Base-by-base conservation (phyloP, 2,113 vertebrate genomes). In the Sorex araneus region DNA sequence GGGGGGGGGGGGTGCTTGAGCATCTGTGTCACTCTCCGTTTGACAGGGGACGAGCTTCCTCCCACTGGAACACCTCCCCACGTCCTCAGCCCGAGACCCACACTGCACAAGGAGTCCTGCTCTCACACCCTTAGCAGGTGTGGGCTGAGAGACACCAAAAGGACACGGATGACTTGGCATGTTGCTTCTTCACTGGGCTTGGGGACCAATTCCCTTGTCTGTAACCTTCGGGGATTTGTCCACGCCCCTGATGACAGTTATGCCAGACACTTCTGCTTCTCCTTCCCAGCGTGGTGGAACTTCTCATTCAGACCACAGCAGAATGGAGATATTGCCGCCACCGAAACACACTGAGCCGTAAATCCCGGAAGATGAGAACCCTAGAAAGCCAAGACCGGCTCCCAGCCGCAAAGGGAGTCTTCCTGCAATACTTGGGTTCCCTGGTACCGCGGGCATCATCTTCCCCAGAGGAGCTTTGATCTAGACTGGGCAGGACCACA, bases 331-430 rank as follows among this genome's bases (percentile, higher is more conserved):
- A 70, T 36, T 7, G 30, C 77, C 67, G 0, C 45, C 45, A 47
- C 45, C 45, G 45, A 74, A 75, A 75, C 18, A 3, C 2, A 36
- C 0, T 25, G 40, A 69, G 63, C 50, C 34, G 36, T 32, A 30
- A 45, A 74, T 70, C 85, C 32, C 28, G 23, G 93, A 57, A 89
- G 85, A 25, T 28, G 64, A 57, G 16, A 79, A 16, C 32, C 70
- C 32, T 13, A 71, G 85, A 36, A 91, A 91, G 23, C 16, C 16
- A 9, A 87, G 40, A 36, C 25, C 28, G 8, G 13, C 25, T 87
- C 27, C 76, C 83, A 21, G 30, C 73, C 16, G 63, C 8, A 50
- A 77, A 15, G 80, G 30, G 34, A 13, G 10, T 67, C 50, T 50
- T 54, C 27, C 50, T 79, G 47, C 30, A 70, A 70, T 63, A 16